Conservation (phyloP, 2,888 invertebrate species). For the Nasonia oneida region DNA sequence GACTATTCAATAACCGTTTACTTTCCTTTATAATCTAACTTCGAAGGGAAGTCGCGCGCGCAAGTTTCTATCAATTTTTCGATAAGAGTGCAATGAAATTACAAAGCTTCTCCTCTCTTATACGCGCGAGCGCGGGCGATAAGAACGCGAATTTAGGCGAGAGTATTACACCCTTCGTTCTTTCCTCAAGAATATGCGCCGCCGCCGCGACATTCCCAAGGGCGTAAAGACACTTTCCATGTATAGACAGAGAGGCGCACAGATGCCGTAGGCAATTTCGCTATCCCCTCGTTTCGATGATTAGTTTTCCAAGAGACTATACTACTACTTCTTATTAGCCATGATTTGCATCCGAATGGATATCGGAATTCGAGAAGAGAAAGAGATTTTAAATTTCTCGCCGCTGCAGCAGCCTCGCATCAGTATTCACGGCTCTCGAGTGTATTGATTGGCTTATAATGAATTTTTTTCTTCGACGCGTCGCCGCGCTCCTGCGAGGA, state of each 20-base stretch:
- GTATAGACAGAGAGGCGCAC: neutral
- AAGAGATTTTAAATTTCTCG: slow-evolving; percentile 18
- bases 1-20: slow-evolving; percentile 13
- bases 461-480: slow-evolving; percentile 3
- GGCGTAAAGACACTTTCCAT: slow-evolving; percentile 17
- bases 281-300: slow-evolving; percentile 22
- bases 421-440: neutral
- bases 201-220: neutral
- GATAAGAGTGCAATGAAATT: slow-evolving; percentile 10
- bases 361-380: neutral
- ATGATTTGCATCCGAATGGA: slow-evolving; percentile 47
- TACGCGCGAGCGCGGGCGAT: neutral
- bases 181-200: neutral
- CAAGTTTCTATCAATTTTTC: slow-evolving; percentile 13
- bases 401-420: neutral
- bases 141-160: neutral
- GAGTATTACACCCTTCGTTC: neutral
- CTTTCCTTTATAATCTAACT: slow-evolving; percentile 12
- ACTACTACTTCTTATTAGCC: slow-evolving; percentile 27
- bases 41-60: neutral
- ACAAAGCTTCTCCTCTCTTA: neutral
- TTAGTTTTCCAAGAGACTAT: slow-evolving; percentile 17
- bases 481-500: neutral
- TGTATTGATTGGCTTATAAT: slow-evolving; percentile 38
- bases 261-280: slow-evolving; percentile 7